Evolutionary conservation across 2,797 vertebrate genomes (phyloP), one percentile per base, ranked within the genome.

Genomic region (Parambassis ranga): DNA sequence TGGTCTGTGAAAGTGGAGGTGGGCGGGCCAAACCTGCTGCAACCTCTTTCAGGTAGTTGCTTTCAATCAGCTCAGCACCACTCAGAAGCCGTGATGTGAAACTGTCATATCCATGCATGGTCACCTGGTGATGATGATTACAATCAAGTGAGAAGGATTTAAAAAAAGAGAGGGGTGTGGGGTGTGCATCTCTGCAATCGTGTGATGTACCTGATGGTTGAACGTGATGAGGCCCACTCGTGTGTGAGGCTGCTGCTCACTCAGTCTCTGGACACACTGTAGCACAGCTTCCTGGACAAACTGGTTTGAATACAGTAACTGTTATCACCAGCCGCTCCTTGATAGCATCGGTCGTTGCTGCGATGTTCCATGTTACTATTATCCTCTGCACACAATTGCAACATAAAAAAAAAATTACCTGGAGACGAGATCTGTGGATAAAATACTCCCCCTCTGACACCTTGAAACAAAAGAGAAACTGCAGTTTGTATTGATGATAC

Each of bases 221-320:
- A 93, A 93, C 30, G 90, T 90, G 79, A 93, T 82, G 33, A 93
- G 86, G 11, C 84, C 90, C 37, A 93, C 86, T 50, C 81, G 61
- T 5, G 18, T 58, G 22, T 78, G 65, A 6, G 89, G 87, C 22
- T 84, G 71, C n/a, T 81, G 82, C 27, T 74, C 33, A 49, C 79
- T 76, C 1, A 92, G 65, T 37, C 36, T 83, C 48, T 84, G 52
- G 20, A 93, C 38, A 26, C 90, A 90, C 53, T 81, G 82, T 7
- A 85, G 5, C 63, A 93, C 80, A 0, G 91, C 90, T 13, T 92
- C 86, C 75, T 91, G 89, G 36, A 92, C 86, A 75, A 83, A 88
- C 92, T 93, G 71, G 23, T 53, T 24, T 24, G 9, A 61, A 75
- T 3, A 61, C 11, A 67, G 16, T 6, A 1, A 2, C 51, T 11